Evolutionary conservation across 2,888 invertebrate species (phyloP).

Genomic region (Hesperia comma): DNA sequence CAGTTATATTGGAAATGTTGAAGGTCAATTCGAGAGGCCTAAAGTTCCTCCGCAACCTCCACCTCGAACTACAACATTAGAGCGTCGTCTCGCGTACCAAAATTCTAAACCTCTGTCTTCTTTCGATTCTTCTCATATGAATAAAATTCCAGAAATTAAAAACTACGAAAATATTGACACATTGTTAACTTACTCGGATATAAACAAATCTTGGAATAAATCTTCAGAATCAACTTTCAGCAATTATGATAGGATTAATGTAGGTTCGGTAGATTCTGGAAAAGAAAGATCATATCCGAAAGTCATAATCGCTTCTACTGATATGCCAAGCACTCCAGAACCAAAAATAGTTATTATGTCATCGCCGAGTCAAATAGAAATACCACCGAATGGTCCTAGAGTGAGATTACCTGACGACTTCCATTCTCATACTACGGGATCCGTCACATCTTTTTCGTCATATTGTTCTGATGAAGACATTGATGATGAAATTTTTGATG

Average conservation of each 20-base stretch:
- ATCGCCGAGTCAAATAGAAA: conserved; percentile 69
- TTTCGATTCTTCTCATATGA: conserved; percentile 59
- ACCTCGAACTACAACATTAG: conserved; percentile 88
- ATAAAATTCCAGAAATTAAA: conserved; percentile 57
- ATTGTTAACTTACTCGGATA: conserved; percentile 52
- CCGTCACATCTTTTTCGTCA: conserved; percentile 69
- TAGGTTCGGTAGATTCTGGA: conserved; percentile 41
- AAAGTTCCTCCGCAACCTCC: conserved; percentile 89
- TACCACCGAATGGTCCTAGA: conserved; percentile 73
- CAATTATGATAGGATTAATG: conserved; percentile 48
- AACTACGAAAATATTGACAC: conserved; percentile 73
- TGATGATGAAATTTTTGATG: conserved; percentile 61
- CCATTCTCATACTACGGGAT: conserved; percentile 63
- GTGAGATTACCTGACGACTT: conserved; percentile 79
- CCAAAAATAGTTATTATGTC: conserved; percentile 86
- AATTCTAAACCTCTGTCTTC: conserved; percentile 72
- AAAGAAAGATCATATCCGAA: conserved; percentile 70
- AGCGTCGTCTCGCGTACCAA: conserved; percentile 80
- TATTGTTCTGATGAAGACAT: conserved; percentile 69
- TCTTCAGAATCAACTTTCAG: conserved; percentile 55
- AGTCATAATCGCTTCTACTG: conserved; percentile 81
- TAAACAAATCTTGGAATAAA: conserved; percentile 48
- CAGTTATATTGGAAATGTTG: conserved; percentile 57
- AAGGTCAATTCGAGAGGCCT: conserved; percentile 62
- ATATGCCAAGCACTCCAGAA: conserved; percentile 73